phyloP scores from a whole-genome alignment of 1,140 invertebrate genomes.

The Drosophila busckii region DNA sequence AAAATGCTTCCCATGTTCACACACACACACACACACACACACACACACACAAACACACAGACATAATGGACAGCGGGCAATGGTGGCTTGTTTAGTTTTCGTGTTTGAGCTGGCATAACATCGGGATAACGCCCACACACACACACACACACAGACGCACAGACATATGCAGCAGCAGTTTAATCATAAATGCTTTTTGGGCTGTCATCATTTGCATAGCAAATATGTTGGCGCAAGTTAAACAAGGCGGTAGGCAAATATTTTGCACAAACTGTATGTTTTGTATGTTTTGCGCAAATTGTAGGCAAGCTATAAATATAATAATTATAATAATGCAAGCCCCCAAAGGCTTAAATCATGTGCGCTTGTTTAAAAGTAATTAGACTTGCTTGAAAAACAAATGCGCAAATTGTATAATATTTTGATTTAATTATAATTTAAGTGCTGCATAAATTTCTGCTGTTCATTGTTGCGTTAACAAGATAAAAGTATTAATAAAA shows the following conservation, averaged over 20 bases:
- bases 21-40: constrained; percentile 4
- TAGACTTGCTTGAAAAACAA: too few species aligned
- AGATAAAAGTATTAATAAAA: constrained; percentile 33
- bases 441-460: neutral
- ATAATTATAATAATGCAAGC: too few species aligned
- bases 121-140: constrained; percentile 9
- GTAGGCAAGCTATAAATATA: too few species aligned
- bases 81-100: neutral
- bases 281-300: neutral
- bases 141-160: neutral
- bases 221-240: constrained; percentile 22
- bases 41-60: neutral
- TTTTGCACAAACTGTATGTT: constrained; percentile 18
- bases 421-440: too few species aligned
- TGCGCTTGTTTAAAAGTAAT: too few species aligned
- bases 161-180: neutral
- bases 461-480: too few species aligned
- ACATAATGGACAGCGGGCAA: neutral
- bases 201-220: constrained; percentile 40
- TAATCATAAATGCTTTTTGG: neutral
- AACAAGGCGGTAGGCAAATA: constrained; percentile 12
- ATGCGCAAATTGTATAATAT: too few species aligned
- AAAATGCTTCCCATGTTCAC: constrained; percentile 31
- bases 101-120: constrained; percentile 18
- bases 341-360: too few species aligned